These are phyloP conservation scores for Sebastes fasciatus DNA, from an alignment of 2,113 vertebrate genomes.

Conservation along the genomic window DNA sequence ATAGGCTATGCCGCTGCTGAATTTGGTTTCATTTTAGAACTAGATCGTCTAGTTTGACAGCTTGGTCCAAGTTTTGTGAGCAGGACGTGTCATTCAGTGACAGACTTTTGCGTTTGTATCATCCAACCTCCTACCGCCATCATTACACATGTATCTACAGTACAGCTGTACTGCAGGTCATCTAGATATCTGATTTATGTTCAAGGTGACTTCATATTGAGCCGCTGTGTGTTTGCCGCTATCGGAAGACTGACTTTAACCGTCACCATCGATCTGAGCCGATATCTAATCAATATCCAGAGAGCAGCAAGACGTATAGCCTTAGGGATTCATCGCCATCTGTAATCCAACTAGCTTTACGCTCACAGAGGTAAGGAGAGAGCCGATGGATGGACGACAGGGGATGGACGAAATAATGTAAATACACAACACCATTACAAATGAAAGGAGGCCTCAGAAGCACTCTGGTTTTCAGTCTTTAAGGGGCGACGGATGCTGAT, in stretches of 20 bases:
- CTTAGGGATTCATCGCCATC: neutral
- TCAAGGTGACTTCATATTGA: slow-evolving; percentile 20
- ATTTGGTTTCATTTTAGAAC: too few relatives aligned
- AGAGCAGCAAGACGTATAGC: neutral
- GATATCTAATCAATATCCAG: slow-evolving; percentile 55
- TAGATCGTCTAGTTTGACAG: too few relatives aligned
- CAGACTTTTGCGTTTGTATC: too few relatives aligned
- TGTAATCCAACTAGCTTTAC: neutral
- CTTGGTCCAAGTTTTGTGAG: too few relatives aligned
- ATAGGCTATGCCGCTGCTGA: too few relatives aligned
- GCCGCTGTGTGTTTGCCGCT: slow-evolving; percentile 1
- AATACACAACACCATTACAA: neutral
- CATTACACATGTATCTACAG: neutral
- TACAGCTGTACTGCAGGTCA: neutral
- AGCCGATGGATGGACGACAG: neutral
- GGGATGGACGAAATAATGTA: neutral
- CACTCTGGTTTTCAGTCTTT: neutral
- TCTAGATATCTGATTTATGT: slow-evolving; percentile 4
- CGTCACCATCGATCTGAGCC: slow-evolving; percentile 25
- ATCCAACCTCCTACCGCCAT: too few relatives aligned
- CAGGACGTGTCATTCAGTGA: too few relatives aligned
- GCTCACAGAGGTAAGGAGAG: neutral
- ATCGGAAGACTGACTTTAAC: slow-evolving; percentile 36
- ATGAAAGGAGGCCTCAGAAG: too few relatives aligned
- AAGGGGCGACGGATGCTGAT: too few relatives aligned